Evolutionary conservation across 2,113 vertebrate species (phyloP).

Genomic region (Cephalopholis sonnerati): DNA sequence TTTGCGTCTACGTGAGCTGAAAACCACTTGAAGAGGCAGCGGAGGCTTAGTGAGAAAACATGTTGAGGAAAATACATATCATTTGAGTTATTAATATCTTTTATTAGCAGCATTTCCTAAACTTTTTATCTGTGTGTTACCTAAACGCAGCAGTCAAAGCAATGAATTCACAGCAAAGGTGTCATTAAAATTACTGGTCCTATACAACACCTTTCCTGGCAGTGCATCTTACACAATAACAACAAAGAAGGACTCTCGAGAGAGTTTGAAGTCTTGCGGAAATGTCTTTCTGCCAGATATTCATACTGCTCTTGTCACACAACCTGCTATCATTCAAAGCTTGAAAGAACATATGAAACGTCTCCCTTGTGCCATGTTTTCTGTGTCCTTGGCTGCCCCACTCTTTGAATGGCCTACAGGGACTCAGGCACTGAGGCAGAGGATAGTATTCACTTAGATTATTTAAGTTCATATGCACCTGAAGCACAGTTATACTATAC

Average conservation of each 20-base stretch:
- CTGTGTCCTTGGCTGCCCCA: conserved; percentile 33
- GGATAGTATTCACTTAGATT: conserved; percentile 9
- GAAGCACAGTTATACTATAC: conserved; percentile 17
- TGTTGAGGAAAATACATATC: conserved; percentile 26
- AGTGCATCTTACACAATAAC: conserved; percentile 19
- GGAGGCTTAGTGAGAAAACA: conserved; percentile 27
- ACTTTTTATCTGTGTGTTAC: conserved; percentile 10
- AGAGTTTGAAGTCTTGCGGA: conserved; percentile 11
- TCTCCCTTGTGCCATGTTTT: conserved; percentile 41
- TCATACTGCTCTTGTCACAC: conserved; percentile 34
- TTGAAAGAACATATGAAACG: conserved; percentile 43
- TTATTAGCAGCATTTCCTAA: conserved; percentile 40
- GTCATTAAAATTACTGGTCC: conserved; percentile 37
- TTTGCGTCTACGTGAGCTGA: conserved; percentile 72
- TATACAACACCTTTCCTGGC: neutral
- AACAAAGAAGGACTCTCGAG: conserved; percentile 29
- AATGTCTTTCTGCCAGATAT: conserved; percentile 34
- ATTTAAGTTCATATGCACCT: conserved; percentile 31
- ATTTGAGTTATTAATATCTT: conserved; percentile 53
- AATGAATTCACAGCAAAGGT: conserved; percentile 13
- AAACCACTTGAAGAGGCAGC: conserved; percentile 55
- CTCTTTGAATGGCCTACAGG: conserved; percentile 6
- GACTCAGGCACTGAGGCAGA: conserved; percentile 2
- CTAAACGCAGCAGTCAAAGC: conserved; percentile 7
- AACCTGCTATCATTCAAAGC: conserved; percentile 31